These are phyloP conservation scores for Nomada flava DNA, from an alignment of 2,888 invertebrate genomes.

Conservation along the genomic window DNA sequence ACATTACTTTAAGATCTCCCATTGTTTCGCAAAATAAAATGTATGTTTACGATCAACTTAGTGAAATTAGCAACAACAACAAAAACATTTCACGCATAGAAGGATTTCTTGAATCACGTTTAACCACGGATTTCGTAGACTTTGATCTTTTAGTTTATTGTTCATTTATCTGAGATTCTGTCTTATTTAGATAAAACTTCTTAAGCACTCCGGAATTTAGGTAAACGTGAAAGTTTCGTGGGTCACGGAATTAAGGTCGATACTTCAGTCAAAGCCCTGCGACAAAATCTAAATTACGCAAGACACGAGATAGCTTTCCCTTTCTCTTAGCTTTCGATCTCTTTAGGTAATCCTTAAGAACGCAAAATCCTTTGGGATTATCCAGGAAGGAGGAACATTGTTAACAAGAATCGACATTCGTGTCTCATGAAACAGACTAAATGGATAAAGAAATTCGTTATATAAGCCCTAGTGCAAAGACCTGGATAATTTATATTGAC, in stretches of 20 bases:
- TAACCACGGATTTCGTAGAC: no score
- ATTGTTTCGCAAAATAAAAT: no score
- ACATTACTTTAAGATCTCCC: no score
- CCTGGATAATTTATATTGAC: no score
- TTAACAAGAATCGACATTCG: slow-evolving; percentile 2
- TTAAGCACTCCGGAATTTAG: neutral
- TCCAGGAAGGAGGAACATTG: neutral
- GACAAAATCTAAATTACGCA: slow-evolving; percentile 31
- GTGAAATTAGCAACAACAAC: no score
- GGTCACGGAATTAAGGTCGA: slow-evolving; percentile 21
- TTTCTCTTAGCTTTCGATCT: slow-evolving; percentile 15
- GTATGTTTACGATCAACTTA: no score
- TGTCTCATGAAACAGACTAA: neutral
- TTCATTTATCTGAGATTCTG: neutral
- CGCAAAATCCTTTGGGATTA: neutral
- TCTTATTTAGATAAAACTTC: neutral
- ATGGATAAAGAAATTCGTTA: neutral
- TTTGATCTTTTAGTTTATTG: neutral
- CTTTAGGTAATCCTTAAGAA: neutral
- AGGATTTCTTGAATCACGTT: neutral
- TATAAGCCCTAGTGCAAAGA: no score
- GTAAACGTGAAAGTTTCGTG: neutral
- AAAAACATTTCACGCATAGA: no score
- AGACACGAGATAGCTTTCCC: slow-evolving; percentile 17
- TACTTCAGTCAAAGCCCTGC: slow-evolving; percentile 15